Evolutionary conservation across 2,888 invertebrate genomes (phyloP), one percentile per base, ranked within the genome.

Genomic region (Lasioglossum figueresi): DNA sequence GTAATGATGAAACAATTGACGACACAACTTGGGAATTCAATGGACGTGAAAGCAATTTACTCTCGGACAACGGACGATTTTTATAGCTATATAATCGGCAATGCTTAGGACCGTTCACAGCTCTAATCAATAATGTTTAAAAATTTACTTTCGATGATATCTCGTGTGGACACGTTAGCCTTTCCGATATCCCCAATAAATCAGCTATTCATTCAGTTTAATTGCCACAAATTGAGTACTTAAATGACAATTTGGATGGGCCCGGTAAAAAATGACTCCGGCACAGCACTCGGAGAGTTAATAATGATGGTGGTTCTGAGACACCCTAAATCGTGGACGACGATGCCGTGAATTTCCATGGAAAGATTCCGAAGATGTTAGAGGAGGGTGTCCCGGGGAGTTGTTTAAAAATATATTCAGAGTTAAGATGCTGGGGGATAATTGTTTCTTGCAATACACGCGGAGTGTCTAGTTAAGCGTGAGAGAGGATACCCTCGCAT

Each of bases 401-500:
- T 48, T 34, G 23, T 34, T 37, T 52, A 34, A n/a, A n/a, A 52
- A 52, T 43, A 63, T 31, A n/a, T 40, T 43, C 59, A 45, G 37
- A 63, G 12, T 63, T 43, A 76, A 63, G 63, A 45, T 40, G 70
- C 70, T 5, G 70, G 40, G 63, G 45, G 59, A 45, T 45, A 52
- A 78, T 43, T 16, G 23, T 66, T 31, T 66, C 52, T 73, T 4
- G 31, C 14, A 16, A 16, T 56, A 31, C 59, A 48, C 2, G 34
- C 16, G 48, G 19, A 63, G 34, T 27, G 66, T 52, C 76, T 68
- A 79, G 68, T 37, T 56, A 77, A 80, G 79, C 74, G 76, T 45
- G 79, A 77, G 52, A 74, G 66, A 76, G 73, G 79, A 74, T 73
- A 80, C 72, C 68, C 78, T 70, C 82, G 82, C 85, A 85, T 83